Evolutionary conservation across 2,888 invertebrate species (phyloP).

Genomic region (Spialia ferax): DNA sequence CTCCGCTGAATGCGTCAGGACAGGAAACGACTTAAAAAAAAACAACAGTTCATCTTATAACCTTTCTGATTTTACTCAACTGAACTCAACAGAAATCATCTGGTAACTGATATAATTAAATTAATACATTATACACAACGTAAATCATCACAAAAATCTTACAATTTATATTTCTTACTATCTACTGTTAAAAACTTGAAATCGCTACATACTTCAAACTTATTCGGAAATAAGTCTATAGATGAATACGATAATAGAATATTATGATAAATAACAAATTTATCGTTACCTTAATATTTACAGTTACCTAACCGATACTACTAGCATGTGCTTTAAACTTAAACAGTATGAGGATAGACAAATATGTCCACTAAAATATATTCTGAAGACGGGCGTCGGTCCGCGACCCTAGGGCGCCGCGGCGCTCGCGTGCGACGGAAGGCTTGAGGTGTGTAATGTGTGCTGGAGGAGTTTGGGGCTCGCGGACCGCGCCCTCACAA

Average conservation of each 20-base stretch:
- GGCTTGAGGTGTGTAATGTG: slow-evolving; percentile 51
- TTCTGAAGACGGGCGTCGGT: slow-evolving; percentile 54
- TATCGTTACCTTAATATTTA: slow-evolving; percentile 76
- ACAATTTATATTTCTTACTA: slow-evolving; percentile 63
- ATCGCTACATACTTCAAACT: slow-evolving; percentile 78
- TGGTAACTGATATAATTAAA: slow-evolving; percentile 83
- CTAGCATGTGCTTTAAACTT: slow-evolving; percentile 76
- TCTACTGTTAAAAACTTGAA: slow-evolving; percentile 76
- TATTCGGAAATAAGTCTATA: slow-evolving; percentile 81
- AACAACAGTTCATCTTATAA: slow-evolving; percentile 78
- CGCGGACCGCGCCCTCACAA: slow-evolving; percentile 58
- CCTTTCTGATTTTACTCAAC: slow-evolving; percentile 82
- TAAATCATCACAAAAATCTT: slow-evolving; percentile 77
- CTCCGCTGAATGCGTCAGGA: slow-evolving; percentile 48
- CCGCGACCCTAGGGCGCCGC: slow-evolving; percentile 24
- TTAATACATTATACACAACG: slow-evolving; percentile 80
- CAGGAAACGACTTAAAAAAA: slow-evolving; percentile 73
- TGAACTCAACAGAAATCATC: slow-evolving; percentile 79
- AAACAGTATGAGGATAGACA: slow-evolving; percentile 74
- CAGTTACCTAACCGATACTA: slow-evolving; percentile 74
- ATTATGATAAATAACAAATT: slow-evolving; percentile 82
- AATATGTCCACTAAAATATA: slow-evolving; percentile 72
- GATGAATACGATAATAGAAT: slow-evolving; percentile 77
- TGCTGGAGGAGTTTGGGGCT: slow-evolving; percentile 45
- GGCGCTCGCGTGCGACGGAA: not conserved